Percentiles rank a stretch among this genome's conserved stretches.
Evolutionary conservation across 2,888 invertebrate genomes (phyloP).

Genomic region (Apamea sordens): DNA sequence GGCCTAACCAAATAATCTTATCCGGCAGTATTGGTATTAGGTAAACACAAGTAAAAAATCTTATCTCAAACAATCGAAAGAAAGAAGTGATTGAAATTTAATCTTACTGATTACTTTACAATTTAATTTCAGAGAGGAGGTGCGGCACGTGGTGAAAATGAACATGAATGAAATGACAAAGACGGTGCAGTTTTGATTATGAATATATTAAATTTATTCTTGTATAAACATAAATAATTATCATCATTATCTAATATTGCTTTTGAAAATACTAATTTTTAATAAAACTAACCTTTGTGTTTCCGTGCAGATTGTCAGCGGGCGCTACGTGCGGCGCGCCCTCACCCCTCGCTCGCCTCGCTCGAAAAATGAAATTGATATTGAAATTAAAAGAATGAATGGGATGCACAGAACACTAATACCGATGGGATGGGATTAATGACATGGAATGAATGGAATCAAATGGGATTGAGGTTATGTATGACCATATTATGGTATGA

Average conservation of each 20-base stretch:
- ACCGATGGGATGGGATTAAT: no score
- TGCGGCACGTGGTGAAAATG: slow-evolving; percentile 25
- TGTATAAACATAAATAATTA: no score
- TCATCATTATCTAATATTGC: neutral
- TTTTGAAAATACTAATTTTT: neutral
- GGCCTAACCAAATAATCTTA: slow-evolving; percentile 72
- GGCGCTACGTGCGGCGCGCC: no score
- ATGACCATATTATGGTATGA: no score
- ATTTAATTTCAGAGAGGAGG: no score
- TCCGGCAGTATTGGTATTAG: slow-evolving; percentile 47
- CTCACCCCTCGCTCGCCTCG: no score
- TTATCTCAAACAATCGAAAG: slow-evolving; percentile 40
- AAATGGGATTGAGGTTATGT: neutral
- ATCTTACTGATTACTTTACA: slow-evolving; percentile 13
- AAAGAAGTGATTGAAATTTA: slow-evolving; percentile 31
- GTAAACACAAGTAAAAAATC: slow-evolving; percentile 37
- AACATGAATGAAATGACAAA: neutral
- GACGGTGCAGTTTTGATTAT: neutral
- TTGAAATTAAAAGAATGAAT: neutral
- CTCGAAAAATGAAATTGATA: neutral
- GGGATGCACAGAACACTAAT: no score
- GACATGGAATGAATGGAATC: no score
- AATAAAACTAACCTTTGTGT: neutral
- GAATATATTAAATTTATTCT: neutral
- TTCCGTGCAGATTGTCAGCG: no score